Base-by-base conservation (phyloP, 2,888 invertebrate species). In the Listrodromus nycthemerus region DNA sequence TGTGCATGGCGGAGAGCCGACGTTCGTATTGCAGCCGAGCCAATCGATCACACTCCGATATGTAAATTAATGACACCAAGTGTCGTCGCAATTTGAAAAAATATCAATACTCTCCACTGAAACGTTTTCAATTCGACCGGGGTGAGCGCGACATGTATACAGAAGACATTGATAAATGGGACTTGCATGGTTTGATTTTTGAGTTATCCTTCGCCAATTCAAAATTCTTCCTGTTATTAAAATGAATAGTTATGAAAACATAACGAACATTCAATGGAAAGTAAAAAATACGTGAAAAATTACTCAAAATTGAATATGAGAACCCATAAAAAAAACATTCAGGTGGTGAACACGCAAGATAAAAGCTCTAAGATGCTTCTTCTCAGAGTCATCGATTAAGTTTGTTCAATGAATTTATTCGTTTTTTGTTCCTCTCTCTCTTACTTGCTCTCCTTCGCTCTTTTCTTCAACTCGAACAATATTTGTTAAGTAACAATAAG, bases 401-500 rank as follows among this genome's bases (percentile, higher is more conserved):
- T 82, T 85, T 81, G 75, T 80, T 86, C 76, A 85, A 83, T 85
- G 84, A 87, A 84, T 86, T 85, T 81, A 79, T 82, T 85, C 58
- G 48, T 75, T 70, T 80, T 74, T 83, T 37, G 2, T 4, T 8
- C 30, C 33, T 33, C 33, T 33, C 33, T 33, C 37, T 10, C 37
- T 37, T 10, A 2, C 37, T 37, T 69, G 41, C 83, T 82, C 70
- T 67, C 37, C 70, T 27, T 58, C 58, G 27, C 58, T 27, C 16
- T 58, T 58, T 83, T 77, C 66, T 58, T 71, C 55, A 88, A 87
- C 85, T 85, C 83, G 84, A 86, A 86, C 86, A 87, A 86, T 86
- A 86, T 87, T 87, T 87, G 82, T 87, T 86, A 88, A 88, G 86
- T 87, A 88, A 89, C 88, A 87, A 88, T 88, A 86, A 82, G 86